Base-by-base conservation (phyloP, 2,888 invertebrate species). In the Leucophenga maculata region DNA sequence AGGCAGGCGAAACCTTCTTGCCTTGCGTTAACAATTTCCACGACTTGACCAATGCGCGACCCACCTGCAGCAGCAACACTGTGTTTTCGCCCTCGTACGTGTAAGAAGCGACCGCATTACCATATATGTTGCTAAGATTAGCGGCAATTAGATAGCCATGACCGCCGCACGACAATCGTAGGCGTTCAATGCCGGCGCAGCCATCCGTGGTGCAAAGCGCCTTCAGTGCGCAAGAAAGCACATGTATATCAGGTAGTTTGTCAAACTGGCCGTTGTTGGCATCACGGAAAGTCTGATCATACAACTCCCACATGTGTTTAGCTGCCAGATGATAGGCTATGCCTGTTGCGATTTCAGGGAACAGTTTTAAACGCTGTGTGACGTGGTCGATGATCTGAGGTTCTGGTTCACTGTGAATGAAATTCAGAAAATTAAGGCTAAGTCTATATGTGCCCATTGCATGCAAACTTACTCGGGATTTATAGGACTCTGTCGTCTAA, bases 11-110 rank as follows among this genome's bases (percentile, higher is more conserved):
- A 73, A 92, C 91, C n/a, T n/a, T n/a, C n/a, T 90, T 87, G 0
- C 93, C 92, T 54, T 88, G 77, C 92, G 92, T 78, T 0, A 92
- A 92, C 75, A n/a, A n/a, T n/a, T n/a, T n/a, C 92, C 93, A 94
- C 1, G 92, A 91, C 88, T 96, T 96, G 76, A 95, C 92, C 16
- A 96, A 89, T 86, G 93, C 96, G 76, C 94, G 90, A 1, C 97
- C 97, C 1, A 96, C 95, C 90, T 98, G 98, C 67, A 98, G 90
- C 67, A 94, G 90, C 80, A 98, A 90, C 50, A 98, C 97, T 0
- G 97, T 97, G 87, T 98, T 98, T 90, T 98, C 98, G 0, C 98
- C 98, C 90, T 98, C 98, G 86, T 97, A 98, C 0, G 97, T 98
- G 87, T 94, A 94, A 69, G 94, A 93, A 16, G 97, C 97, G 0